phyloP scores from a whole-genome alignment of 1,140 invertebrate species.

The Pseudoatta argentina region DNA sequence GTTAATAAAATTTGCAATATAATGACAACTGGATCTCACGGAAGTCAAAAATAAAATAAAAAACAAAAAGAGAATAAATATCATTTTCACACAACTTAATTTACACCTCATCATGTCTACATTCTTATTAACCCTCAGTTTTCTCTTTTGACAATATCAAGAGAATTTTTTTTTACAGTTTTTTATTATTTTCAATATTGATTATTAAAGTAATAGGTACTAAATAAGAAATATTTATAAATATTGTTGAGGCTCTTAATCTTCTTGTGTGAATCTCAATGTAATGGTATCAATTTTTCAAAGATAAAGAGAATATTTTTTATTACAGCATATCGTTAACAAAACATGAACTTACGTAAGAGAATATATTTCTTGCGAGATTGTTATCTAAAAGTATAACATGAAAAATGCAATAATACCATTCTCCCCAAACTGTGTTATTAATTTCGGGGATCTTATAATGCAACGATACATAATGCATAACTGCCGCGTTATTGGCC shows the following conservation, averaged over 20 bases:
- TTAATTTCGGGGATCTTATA: slow-evolving; percentile 35
- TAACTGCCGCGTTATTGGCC: slow-evolving; percentile 43
- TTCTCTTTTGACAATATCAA: no score
- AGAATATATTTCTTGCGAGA: slow-evolving; percentile 1
- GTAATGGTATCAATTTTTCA: background rate
- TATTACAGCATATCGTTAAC: background rate
- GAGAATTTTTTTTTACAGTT: no score
- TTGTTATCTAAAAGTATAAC: background rate
- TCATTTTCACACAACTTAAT: no score
- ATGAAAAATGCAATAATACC: slow-evolving; percentile 4
- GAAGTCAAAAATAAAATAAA: no score
- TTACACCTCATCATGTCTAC: no score
- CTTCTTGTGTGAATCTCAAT: background rate
- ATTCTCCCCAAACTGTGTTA: background rate
- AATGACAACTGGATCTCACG: no score
- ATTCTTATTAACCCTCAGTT: no score
- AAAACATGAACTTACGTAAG: background rate
- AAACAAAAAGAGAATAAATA: no score
- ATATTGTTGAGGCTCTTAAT: background rate
- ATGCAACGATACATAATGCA: slow-evolving; percentile 37
- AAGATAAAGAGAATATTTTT: background rate
- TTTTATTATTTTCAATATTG: no score
- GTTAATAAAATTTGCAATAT: no score
- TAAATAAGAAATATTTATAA: background rate
- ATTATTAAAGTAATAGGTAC: no score